Percentiles rank a stretch among this genome's conserved stretches.
phyloP scores from a whole-genome alignment of 1,140 invertebrate genomes.

The Drosophila ananassae region DNA sequence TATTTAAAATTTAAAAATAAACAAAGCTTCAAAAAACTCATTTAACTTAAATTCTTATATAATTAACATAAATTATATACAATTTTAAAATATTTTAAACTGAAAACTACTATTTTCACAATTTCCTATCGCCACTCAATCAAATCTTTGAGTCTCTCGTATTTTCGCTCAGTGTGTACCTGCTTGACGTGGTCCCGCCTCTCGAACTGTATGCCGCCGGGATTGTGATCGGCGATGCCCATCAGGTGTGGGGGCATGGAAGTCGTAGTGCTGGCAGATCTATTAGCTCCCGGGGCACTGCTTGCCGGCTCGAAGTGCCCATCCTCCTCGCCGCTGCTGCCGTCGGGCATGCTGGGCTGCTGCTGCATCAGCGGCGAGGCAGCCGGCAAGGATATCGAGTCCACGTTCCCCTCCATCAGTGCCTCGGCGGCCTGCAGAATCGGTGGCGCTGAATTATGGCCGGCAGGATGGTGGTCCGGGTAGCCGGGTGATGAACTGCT shows the following conservation, averaged over 20 bases:
- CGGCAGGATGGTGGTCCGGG: not conserved
- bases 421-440: conserved; percentile 65
- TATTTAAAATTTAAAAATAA: too few relatives aligned
- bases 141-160: conserved; percentile 15
- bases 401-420: conserved; percentile 74
- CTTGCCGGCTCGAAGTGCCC: not conserved
- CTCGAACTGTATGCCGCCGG: conserved; percentile 76
- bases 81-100: not conserved
- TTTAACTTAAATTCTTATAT: not conserved
- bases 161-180: conserved; percentile 65
- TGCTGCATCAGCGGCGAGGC: conserved; percentile 26
- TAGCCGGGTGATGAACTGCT: conserved; percentile 17
- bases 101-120: not conserved
- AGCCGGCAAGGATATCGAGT: conserved; percentile 81
- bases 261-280: not conserved
- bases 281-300: conserved; percentile 3
- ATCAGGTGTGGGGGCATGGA: conserved; percentile 20
- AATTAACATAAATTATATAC: not conserved
- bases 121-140: not conserved
- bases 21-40: too few relatives aligned
- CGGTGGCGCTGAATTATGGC: conserved; percentile 29
- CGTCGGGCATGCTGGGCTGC: not conserved
- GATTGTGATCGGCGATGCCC: conserved; percentile 78
- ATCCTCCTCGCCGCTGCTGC: not conserved
- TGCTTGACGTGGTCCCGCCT: conserved; percentile 74